Evolutionary conservation across 2,888 invertebrate genomes (phyloP).

Genomic region (Athalia cordata): DNA sequence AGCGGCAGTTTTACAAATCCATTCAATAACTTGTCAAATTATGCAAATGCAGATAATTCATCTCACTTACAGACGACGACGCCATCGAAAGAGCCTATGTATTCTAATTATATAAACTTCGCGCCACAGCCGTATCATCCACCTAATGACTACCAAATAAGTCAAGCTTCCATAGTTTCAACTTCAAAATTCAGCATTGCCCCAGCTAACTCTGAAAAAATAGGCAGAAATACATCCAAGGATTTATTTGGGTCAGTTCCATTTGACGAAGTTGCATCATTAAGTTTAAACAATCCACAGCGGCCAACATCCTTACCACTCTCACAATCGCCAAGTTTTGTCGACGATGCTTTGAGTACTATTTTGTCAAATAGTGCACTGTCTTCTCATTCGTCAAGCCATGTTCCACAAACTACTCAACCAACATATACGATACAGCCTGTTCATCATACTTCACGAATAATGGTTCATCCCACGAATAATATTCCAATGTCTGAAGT

Average conservation of each 20-base stretch:
- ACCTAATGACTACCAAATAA: constrained; percentile 41
- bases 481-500: constrained; percentile 55
- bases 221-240: constrained; percentile 53
- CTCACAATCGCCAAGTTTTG: constrained; percentile 63
- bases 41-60: constrained; percentile 35
- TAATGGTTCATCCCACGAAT: constrained; percentile 61
- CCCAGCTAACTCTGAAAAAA: constrained; percentile 64
- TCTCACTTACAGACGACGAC: constrained; percentile 35
- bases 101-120: constrained; percentile 47
- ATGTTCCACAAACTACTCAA: constrained; percentile 45
- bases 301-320: constrained; percentile 67
- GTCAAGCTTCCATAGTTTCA: constrained; percentile 32
- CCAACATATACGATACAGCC: constrained; percentile 55
- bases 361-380: constrained; percentile 55
- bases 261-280: constrained; percentile 67
- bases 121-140: constrained; percentile 46
- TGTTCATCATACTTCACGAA: constrained; percentile 57
- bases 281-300: constrained; percentile 59
- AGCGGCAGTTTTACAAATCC: constrained; percentile 67
- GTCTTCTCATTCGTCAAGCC: constrained; percentile 47
- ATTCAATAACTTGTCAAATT: constrained; percentile 58
- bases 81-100: constrained; percentile 47
- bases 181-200: constrained; percentile 65
- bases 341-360: constrained; percentile 58
- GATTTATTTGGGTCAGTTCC: constrained; percentile 71